Percentiles rank a stretch among this genome's conserved stretches.
These are phyloP conservation scores for Apogon hyalosoma DNA, from an alignment of 2,797 vertebrate species.

Conservation along the genomic window DNA sequence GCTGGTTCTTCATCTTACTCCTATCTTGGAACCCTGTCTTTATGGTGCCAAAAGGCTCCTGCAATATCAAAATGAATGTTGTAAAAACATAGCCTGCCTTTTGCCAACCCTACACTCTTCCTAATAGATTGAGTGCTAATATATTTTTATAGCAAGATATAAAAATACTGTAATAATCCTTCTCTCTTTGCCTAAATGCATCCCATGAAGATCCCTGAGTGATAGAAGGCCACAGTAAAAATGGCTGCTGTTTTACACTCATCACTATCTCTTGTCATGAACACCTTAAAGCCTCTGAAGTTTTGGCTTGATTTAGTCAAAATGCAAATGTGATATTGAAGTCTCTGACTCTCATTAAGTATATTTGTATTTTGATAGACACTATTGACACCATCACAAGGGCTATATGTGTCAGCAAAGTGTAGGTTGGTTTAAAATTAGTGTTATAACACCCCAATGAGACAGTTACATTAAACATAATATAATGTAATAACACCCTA, in stretches of 20 bases:
- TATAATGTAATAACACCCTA: too few species aligned
- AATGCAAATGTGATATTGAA: too few species aligned
- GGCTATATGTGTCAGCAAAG: too few species aligned
- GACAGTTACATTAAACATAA: too few species aligned
- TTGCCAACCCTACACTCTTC: constrained; percentile 12
- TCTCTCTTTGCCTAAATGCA: constrained; percentile 37
- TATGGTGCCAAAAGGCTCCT: constrained; percentile 5
- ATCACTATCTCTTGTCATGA: neutral
- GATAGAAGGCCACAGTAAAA: constrained; percentile 33
- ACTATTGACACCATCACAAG: too few species aligned
- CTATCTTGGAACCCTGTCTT: neutral
- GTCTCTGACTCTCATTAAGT: too few species aligned
- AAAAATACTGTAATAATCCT: constrained; percentile 25
- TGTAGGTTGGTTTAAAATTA: too few species aligned
- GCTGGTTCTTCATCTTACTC: neutral
- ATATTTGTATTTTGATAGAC: too few species aligned
- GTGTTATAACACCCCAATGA: too few species aligned
- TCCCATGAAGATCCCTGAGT: constrained; percentile 14
- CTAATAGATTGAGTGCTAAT: constrained; percentile 14
- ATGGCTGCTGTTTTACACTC: constrained; percentile 6
- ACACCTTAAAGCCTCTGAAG: too few species aligned
- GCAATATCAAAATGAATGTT: constrained; percentile 12
- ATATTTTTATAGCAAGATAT: constrained; percentile 37
- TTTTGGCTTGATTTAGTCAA: too few species aligned
- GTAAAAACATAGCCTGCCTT: constrained; percentile 18